These are phyloP conservation scores for Anas georgica DNA, from an alignment of 2,797 vertebrate species.

Conservation along the genomic window DNA sequence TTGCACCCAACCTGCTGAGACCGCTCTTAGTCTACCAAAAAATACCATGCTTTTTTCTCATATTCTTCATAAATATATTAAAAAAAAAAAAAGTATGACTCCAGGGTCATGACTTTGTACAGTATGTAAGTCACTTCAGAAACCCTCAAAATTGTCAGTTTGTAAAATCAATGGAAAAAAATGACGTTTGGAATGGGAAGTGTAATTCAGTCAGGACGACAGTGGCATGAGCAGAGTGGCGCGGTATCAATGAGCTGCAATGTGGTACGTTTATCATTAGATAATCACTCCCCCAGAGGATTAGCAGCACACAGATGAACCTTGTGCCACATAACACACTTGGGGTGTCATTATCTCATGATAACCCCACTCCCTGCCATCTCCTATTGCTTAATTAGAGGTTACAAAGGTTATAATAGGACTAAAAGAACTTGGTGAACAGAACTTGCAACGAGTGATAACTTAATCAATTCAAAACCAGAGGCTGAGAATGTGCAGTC, in stretches of 20 bases:
- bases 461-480: slow-evolving; percentile 60
- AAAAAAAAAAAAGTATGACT: not conserved
- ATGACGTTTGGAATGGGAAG: not conserved
- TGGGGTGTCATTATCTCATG: slow-evolving; percentile 78
- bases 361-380: slow-evolving; percentile 75
- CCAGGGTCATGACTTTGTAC: not conserved
- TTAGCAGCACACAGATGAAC: slow-evolving; percentile 68
- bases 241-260: not conserved
- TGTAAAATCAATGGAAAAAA: not conserved
- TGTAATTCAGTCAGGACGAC: not conserved
- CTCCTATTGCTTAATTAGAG: slow-evolving; percentile 76
- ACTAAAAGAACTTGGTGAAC: slow-evolving; percentile 57
- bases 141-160: not conserved
- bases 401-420: slow-evolving; percentile 69
- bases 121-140: not conserved
- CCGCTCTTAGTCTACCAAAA: not conserved
- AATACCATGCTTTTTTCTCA: fast-evolving
- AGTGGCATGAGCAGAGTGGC: not conserved
- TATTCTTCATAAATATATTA: not conserved
- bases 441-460: slow-evolving; percentile 49
- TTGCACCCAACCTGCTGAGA: not conserved
- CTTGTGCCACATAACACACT: slow-evolving; percentile 65
- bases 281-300: slow-evolving; percentile 74
- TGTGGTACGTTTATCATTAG: slow-evolving; percentile 58
- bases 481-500: not conserved